These are phyloP conservation scores for Stylophora pistillata DNA, from an alignment of 64 coral and sea anemone genomes.

Conservation along the genomic window DNA sequence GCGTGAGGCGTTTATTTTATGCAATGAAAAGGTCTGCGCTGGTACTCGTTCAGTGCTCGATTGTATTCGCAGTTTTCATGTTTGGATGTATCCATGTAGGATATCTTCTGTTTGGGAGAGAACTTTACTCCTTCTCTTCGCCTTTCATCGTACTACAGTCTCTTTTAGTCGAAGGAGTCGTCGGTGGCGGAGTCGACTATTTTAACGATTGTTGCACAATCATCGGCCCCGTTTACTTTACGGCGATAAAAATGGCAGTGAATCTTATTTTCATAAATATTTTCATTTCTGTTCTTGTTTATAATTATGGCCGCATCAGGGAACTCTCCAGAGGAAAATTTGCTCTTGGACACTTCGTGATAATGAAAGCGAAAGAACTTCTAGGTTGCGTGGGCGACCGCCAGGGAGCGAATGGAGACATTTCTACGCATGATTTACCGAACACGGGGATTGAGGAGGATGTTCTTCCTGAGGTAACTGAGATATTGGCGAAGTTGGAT, in stretches of 20 bases:
- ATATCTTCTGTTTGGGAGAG: conserved; percentile 31
- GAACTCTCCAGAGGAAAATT: not conserved
- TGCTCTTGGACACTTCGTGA: conserved; percentile 34
- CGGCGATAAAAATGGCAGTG: not conserved
- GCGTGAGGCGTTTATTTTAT: conserved; percentile 30
- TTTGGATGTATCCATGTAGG: conserved; percentile 38
- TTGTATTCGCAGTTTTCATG: conserved; percentile 3
- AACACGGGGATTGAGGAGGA: not conserved
- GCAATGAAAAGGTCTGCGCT: conserved; percentile 1
- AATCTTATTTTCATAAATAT: conserved; percentile 26
- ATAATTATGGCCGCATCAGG: not conserved
- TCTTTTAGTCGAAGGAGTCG: conserved; percentile 27
- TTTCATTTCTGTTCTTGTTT: conserved; percentile 47
- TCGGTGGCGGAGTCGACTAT: not conserved
- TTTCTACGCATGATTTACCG: not conserved
- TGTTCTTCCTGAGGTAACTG: too few relatives aligned
- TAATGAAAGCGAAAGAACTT: conserved; percentile 20
- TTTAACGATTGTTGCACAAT: not conserved
- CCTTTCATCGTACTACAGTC: not conserved
- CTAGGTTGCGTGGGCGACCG: conserved; percentile 5
- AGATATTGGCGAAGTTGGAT: not conserved
- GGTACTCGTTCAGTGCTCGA: not conserved
- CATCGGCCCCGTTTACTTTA: conserved; percentile 20
- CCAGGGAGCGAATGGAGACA: not conserved
- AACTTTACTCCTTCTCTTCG: not conserved